These are phyloP conservation scores for Drosophila grimshawi DNA, from an alignment of 1,140 invertebrate genomes.

Conservation along the genomic window DNA sequence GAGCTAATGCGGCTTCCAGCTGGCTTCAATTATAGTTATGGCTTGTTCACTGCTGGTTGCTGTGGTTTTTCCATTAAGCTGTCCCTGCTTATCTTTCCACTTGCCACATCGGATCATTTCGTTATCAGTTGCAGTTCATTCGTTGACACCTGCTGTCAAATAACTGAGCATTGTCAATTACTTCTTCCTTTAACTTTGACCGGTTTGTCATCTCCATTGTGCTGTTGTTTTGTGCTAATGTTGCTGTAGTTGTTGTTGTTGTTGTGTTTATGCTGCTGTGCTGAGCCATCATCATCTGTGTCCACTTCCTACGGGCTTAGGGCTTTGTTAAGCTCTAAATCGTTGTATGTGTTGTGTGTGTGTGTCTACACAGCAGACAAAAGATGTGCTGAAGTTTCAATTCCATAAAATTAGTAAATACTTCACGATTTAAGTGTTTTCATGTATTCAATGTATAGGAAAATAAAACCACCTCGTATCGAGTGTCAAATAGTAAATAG, in stretches of 20 bases:
- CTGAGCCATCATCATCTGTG: slow-evolving; percentile 16
- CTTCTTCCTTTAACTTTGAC: not conserved
- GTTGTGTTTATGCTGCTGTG: not conserved
- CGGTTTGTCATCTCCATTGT: slow-evolving; percentile 5
- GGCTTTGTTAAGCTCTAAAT: slow-evolving; percentile 15
- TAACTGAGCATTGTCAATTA: not conserved
- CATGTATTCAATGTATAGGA: no score
- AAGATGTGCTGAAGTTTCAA: no score
- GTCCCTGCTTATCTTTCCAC: no score
- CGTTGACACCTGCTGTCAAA: slow-evolving; percentile 13
- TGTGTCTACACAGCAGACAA: slow-evolving; percentile 5
- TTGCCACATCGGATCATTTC: not conserved
- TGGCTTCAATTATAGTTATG: no score
- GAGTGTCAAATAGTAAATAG: no score
- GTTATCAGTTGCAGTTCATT: slow-evolving; percentile 2
- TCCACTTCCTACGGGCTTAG: slow-evolving; percentile 22
- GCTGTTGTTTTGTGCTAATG: not conserved
- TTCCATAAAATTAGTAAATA: no score
- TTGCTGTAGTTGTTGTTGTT: not conserved
- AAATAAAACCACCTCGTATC: no score
- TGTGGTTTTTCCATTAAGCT: no score
- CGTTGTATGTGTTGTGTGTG: slow-evolving; percentile 9
- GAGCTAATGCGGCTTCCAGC: no score
- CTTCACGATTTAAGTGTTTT: no score
- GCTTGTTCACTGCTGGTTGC: no score